These are phyloP conservation scores for Drosophila pachea DNA, from an alignment of 1,140 invertebrate species.

Conservation along the genomic window DNA sequence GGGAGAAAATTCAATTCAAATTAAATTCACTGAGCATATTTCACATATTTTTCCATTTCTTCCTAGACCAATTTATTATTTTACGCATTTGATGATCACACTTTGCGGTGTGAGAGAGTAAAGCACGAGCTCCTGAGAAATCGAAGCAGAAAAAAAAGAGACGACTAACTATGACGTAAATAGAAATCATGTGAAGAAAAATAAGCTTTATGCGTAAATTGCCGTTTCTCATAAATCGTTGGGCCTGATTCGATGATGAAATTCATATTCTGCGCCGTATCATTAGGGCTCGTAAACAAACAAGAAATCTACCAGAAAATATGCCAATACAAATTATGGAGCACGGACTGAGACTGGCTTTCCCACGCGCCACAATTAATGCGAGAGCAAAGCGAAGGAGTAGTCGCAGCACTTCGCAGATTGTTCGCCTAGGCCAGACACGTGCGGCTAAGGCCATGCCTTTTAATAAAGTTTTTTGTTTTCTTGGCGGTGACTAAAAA, in stretches of 20 bases:
- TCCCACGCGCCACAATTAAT: constrained; percentile 60
- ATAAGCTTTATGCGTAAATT: constrained; percentile 12
- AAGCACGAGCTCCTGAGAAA: background rate
- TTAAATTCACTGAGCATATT: too few relatives aligned
- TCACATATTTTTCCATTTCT: too few relatives aligned
- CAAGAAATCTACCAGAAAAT: constrained; percentile 3
- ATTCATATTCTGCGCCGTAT: constrained; percentile 3
- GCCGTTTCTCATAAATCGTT: background rate
- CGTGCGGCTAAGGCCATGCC: constrained; percentile 34
- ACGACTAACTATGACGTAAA: background rate
- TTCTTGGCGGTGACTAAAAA: constrained; percentile 53
- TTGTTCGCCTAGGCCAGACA: constrained; percentile 17
- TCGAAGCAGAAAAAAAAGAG: background rate
- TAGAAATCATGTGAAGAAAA: constrained; percentile 21
- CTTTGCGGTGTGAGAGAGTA: too few relatives aligned
- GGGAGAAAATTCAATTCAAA: too few relatives aligned
- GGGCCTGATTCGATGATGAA: constrained; percentile 7
- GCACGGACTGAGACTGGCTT: constrained; percentile 1
- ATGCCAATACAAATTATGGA: constrained; percentile 25
- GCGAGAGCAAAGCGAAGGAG: constrained; percentile 14
- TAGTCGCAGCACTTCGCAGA: constrained; percentile 1
- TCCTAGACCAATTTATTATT: background rate
- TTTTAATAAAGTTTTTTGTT: constrained; percentile 27
- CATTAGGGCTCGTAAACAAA: constrained; percentile 24
- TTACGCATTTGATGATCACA: background rate